Evolutionary conservation across 2,888 invertebrate genomes (phyloP).

Genomic region (Sylvicola fuscatus): DNA sequence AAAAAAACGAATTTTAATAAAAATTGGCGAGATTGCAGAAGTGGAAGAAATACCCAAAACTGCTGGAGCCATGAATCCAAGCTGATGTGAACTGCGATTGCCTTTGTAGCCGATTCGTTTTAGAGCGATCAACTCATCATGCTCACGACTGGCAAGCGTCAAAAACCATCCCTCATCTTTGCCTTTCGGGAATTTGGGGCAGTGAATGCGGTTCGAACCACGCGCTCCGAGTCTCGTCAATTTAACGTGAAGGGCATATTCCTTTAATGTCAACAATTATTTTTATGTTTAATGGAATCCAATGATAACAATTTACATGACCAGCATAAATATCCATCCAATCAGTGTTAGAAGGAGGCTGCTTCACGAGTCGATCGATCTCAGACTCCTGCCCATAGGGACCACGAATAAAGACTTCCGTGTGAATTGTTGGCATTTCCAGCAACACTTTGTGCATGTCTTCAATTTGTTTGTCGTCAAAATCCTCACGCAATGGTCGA

Average conservation of each 20-base stretch:
- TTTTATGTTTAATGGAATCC: background rate
- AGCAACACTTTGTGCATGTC: constrained; percentile 40
- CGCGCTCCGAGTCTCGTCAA: constrained; percentile 32
- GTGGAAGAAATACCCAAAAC: constrained; percentile 14
- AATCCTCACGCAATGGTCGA: constrained; percentile 36
- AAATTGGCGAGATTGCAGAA: constrained; percentile 10
- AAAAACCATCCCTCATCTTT: constrained; percentile 96
- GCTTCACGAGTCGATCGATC: constrained; percentile 15
- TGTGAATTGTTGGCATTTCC: constrained; percentile 39
- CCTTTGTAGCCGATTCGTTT: constrained; percentile 46
- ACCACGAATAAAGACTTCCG: constrained; percentile 36
- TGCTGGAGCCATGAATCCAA: constrained; percentile 41
- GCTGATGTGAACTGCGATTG: constrained; percentile 26
- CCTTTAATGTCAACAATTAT: constrained; percentile 19
- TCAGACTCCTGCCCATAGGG: constrained; percentile 21
- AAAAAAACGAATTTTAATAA: no score
- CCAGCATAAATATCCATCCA: constrained; percentile 45
- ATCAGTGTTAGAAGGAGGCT: constrained; percentile 20
- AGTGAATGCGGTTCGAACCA: constrained; percentile 45
- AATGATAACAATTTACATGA: constrained; percentile 25
- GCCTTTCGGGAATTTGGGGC: constrained; percentile 74
- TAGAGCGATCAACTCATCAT: constrained; percentile 56
- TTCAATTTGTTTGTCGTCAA: constrained; percentile 47
- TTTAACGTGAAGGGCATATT: constrained; percentile 45
- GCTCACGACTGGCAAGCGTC: constrained; percentile 51